phyloP scores from a whole-genome alignment of 2,113 vertebrate species.

The Candoia aspera region DNA sequence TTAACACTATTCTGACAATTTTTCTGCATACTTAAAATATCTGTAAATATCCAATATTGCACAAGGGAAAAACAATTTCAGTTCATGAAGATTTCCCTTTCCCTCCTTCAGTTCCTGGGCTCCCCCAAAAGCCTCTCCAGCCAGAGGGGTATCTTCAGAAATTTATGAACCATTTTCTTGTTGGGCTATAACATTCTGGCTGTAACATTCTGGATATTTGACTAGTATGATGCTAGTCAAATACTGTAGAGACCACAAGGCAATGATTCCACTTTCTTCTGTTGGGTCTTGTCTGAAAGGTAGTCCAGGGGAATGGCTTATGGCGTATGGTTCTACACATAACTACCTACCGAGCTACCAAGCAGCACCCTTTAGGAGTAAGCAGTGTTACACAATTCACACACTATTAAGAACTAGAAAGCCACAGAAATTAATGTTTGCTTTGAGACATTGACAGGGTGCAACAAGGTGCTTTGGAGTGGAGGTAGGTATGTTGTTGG shows the following conservation, averaged over 20 bases:
- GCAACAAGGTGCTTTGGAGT: neutral
- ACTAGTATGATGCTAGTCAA: neutral
- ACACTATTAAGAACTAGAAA: neutral
- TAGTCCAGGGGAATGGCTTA: neutral
- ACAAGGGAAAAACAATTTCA: neutral
- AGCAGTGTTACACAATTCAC: neutral
- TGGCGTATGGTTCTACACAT: neutral
- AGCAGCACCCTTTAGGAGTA: neutral
- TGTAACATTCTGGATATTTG: neutral
- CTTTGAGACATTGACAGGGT: neutral
- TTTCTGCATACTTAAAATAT: neutral
- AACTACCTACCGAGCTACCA: neutral
- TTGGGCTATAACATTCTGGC: neutral
- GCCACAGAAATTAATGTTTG: neutral
- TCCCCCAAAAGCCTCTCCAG: neutral
- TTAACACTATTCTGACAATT: neutral
- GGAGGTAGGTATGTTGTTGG: neutral
- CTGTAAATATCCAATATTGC: neutral
- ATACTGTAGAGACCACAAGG: neutral
- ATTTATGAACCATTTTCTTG: neutral
- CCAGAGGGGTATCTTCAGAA: neutral
- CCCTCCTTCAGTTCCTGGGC: neutral
- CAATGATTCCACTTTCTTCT: neutral
- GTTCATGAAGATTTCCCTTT: neutral
- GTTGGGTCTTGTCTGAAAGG: neutral